phyloP scores from a whole-genome alignment of 2,113 vertebrate genomes.

The Xyliphius kryptos region DNA sequence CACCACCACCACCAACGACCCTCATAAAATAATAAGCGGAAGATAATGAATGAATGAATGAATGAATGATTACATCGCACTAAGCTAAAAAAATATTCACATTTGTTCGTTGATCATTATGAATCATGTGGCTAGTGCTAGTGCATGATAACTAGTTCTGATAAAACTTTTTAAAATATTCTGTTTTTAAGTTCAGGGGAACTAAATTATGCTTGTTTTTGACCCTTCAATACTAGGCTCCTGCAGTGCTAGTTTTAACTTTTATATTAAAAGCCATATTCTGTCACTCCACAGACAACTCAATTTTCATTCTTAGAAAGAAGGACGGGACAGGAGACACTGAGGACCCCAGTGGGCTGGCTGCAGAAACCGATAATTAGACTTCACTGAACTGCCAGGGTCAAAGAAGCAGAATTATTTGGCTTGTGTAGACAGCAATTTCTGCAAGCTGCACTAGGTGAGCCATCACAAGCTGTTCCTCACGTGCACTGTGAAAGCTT shows the following conservation, averaged over 20 bases:
- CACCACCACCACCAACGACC: too few species aligned
- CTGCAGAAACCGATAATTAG: slow-evolving; percentile 80
- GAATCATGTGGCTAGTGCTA: too few species aligned
- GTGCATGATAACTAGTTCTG: too few species aligned
- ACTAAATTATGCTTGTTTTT: too few species aligned
- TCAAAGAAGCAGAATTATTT: slow-evolving; percentile 74
- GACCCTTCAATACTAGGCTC: too few species aligned
- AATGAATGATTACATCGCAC: too few species aligned
- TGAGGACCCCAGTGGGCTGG: slow-evolving; percentile 60
- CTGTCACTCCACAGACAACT: slow-evolving; percentile 69
- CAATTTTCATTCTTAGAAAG: slow-evolving; percentile 63
- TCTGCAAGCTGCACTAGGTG: slow-evolving; percentile 79
- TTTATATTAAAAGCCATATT: slow-evolving; percentile 62
- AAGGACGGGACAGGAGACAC: slow-evolving; percentile 59
- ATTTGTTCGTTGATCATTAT: too few species aligned
- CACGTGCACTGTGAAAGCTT: slow-evolving; percentile 58
- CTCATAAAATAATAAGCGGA: too few species aligned
- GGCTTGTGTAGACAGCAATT: slow-evolving; percentile 84
- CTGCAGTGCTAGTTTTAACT: background rate
- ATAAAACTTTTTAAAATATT: too few species aligned
- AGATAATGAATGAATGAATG: too few species aligned
- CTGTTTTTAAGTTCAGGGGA: too few species aligned
- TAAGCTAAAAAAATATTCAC: too few species aligned
- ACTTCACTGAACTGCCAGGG: slow-evolving; percentile 69
- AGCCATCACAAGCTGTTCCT: slow-evolving; percentile 80